phyloP scores from a whole-genome alignment of 1,140 invertebrate genomes.

The Frieseomelitta varia region DNA sequence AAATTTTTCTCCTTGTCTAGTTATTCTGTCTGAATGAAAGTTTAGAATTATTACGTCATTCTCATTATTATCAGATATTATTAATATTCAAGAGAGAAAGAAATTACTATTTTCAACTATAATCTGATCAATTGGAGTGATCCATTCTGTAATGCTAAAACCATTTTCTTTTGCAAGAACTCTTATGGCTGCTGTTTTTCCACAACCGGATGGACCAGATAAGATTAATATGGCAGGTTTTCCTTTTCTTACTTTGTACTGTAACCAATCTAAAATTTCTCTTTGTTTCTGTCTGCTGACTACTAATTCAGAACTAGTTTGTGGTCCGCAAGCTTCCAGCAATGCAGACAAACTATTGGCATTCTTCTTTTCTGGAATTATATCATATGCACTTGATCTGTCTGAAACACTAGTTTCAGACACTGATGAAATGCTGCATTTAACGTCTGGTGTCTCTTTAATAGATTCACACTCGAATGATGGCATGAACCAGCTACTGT shows the following conservation, averaged over 20 bases:
- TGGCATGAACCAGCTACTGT: conserved; percentile 51
- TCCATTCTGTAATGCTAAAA: conserved; percentile 87
- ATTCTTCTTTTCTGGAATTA: conserved; percentile 47
- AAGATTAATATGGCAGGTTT: conserved; percentile 84
- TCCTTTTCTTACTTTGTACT: conserved; percentile 65
- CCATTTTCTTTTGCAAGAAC: conserved; percentile 84
- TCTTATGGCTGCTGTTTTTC: conserved; percentile 86
- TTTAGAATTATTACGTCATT: neutral
- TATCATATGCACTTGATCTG: neutral
- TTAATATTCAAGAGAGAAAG: conserved; percentile 21
- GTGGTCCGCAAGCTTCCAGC: conserved; percentile 73
- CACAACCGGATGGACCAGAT: conserved; percentile 88
- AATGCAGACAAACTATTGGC: conserved; percentile 67
- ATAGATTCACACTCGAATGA: conserved; percentile 45
- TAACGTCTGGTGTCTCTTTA: neutral
- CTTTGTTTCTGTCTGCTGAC: conserved; percentile 77
- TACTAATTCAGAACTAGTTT: conserved; percentile 69
- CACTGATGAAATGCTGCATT: neutral
- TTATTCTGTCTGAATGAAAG: conserved; percentile 62
- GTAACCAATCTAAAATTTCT: conserved; percentile 76
- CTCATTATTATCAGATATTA: conserved; percentile 30
- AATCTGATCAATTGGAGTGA: conserved; percentile 86
- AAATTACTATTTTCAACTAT: conserved; percentile 78
- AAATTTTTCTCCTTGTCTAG: conserved; percentile 85
- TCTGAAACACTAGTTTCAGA: neutral